Percentiles rank a stretch among this genome's conserved stretches.
These are phyloP conservation scores for Hypocryptadius cinnamomeus DNA, from an alignment of 2,113 vertebrate genomes.

Conservation along the genomic window DNA sequence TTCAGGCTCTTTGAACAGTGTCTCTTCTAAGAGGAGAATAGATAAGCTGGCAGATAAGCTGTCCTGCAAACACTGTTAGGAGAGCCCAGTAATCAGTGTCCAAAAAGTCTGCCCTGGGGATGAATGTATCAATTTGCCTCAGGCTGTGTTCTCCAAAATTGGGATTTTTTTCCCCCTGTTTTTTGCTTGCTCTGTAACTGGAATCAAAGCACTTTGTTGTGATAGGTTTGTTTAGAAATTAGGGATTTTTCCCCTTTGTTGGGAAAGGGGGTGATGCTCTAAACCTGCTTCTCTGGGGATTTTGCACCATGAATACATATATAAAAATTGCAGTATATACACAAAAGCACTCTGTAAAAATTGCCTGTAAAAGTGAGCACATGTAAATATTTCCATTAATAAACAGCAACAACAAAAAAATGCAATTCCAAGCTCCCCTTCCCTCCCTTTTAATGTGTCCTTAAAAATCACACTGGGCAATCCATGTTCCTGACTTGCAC, in stretches of 20 bases:
- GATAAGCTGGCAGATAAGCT: conserved; percentile 71
- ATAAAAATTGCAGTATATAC: background rate
- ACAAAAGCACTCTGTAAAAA: background rate
- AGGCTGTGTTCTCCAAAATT: conserved; percentile 47
- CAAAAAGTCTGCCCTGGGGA: conserved; percentile 36
- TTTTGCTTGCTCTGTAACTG: background rate
- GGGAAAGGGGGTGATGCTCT: background rate
- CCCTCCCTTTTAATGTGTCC: background rate
- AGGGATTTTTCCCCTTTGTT: background rate
- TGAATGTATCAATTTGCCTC: conserved; percentile 71
- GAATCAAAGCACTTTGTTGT: conserved; percentile 28
- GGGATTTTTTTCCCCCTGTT: background rate
- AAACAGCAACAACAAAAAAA: background rate
- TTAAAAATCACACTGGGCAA: background rate
- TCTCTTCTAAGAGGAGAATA: conserved; percentile 62
- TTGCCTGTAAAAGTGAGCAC: background rate
- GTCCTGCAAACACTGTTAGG: conserved; percentile 70
- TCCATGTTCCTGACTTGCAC: background rate
- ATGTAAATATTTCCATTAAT: background rate
- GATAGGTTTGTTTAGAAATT: background rate
- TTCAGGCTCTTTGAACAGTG: conserved; percentile 65
- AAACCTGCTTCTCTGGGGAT: background rate
- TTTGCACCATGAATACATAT: background rate
- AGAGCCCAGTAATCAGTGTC: conserved; percentile 57
- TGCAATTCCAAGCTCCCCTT: background rate